These are phyloP conservation scores for Synergus itoensis DNA, from an alignment of 2,888 invertebrate species.

Conservation along the genomic window DNA sequence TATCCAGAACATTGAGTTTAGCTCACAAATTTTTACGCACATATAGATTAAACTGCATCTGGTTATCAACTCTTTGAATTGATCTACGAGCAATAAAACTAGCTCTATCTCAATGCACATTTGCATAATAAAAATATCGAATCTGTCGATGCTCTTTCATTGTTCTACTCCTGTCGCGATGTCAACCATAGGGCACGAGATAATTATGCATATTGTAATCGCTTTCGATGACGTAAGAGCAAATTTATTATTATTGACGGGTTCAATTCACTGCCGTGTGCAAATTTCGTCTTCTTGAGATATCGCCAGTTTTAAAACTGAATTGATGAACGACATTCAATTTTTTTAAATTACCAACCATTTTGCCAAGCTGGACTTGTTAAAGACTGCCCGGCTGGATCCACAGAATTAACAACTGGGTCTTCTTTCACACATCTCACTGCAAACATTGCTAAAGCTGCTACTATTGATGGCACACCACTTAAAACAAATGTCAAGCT, in stretches of 20 bases:
- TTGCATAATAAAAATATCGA: neutral
- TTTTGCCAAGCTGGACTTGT: slow-evolving; percentile 68
- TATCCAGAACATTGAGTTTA: neutral
- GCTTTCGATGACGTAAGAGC: neutral
- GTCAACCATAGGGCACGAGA: neutral
- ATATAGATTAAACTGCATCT: neutral
- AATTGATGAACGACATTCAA: slow-evolving; percentile 20
- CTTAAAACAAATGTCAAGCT: slow-evolving; percentile 89
- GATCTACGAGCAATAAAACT: neutral
- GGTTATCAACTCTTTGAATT: neutral
- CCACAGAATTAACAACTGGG: slow-evolving; percentile 50
- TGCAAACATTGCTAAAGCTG: slow-evolving; percentile 85
- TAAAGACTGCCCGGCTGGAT: slow-evolving; percentile 55
- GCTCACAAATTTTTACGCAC: neutral
- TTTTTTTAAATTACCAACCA: slow-evolving; percentile 68
- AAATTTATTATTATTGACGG: neutral
- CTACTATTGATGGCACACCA: slow-evolving; percentile 91
- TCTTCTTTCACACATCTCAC: slow-evolving; percentile 80
- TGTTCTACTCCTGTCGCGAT: neutral
- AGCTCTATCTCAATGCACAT: neutral
- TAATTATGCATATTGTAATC: neutral
- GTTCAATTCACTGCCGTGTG: neutral
- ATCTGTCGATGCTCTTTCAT: neutral
- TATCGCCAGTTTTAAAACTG: neutral
- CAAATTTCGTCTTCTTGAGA: neutral